phyloP scores from a whole-genome alignment of 1,140 invertebrate genomes.

The Macrocentrus cingulum region DNA sequence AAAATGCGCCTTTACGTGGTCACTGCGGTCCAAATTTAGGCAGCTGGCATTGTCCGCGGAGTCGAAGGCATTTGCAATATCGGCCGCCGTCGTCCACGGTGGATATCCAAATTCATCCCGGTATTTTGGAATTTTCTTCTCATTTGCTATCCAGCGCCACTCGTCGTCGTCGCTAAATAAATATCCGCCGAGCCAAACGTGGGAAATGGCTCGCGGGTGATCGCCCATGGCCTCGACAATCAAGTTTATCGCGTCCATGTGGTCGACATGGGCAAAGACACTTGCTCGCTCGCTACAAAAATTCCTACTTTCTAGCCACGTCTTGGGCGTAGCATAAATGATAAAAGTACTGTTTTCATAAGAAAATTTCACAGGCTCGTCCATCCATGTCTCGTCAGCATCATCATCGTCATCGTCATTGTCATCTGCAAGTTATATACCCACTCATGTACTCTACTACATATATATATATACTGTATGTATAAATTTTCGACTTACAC shows the following conservation, averaged over 20 bases:
- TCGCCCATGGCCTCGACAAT: conserved; percentile 41
- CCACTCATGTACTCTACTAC: too few species aligned
- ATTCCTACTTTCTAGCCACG: conserved; percentile 32
- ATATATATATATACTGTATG: too few species aligned
- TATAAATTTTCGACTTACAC: conserved; percentile 36
- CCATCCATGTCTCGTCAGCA: conserved; percentile 37
- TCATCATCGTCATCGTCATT: conserved; percentile 35
- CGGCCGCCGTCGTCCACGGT: conserved; percentile 36
- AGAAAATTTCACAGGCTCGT: conserved; percentile 36
- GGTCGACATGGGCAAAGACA: conserved; percentile 32
- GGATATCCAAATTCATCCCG: conserved; percentile 31
- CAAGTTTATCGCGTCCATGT: conserved; percentile 30
- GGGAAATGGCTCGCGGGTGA: conserved; percentile 38
- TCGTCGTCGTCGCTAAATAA: conserved; percentile 25
- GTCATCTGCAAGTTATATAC: too few species aligned
- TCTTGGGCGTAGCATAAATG: conserved; percentile 38
- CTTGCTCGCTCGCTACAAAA: conserved; percentile 36
- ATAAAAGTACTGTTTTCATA: conserved; percentile 33
- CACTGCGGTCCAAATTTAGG: conserved; percentile 39
- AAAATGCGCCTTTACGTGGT: conserved; percentile 37
- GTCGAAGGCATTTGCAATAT: conserved; percentile 26
- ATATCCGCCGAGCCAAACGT: conserved; percentile 36
- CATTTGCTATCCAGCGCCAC: conserved; percentile 36
- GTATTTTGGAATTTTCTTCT: conserved; percentile 27
- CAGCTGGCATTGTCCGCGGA: conserved; percentile 25